Conservation (phyloP, 2,888 invertebrate species). For the Hyppa rectilinea region DNA sequence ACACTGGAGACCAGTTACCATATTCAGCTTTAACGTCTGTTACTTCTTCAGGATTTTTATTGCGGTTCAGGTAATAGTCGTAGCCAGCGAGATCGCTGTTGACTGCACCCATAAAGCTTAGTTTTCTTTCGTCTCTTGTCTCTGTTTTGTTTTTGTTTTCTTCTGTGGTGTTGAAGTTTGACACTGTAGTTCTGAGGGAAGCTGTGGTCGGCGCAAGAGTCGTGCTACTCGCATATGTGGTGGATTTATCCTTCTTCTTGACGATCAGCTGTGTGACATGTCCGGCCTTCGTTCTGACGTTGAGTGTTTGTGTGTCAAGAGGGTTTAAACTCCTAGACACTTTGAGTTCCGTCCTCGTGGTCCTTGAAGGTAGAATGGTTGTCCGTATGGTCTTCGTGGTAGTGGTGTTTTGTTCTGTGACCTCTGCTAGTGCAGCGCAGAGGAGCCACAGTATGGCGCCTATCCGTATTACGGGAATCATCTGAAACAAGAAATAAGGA, state of each 20-base stretch:
- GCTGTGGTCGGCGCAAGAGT: conserved; percentile 80
- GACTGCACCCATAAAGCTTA: conserved; percentile 80
- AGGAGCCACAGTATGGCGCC: conserved; percentile 82
- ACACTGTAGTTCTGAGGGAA: conserved; percentile 75
- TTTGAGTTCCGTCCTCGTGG: conserved; percentile 94
- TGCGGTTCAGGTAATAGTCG: conserved; percentile 87
- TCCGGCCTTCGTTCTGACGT: conserved; percentile 94
- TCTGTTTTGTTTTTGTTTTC: conserved; percentile 85
- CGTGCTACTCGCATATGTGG: conserved; percentile 73
- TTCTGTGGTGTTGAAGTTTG: conserved; percentile 74
- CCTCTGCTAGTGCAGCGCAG: conserved; percentile 77
- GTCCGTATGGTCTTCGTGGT: conserved; percentile 85
- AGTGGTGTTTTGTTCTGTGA: conserved; percentile 82
- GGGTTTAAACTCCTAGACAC: conserved; percentile 95
- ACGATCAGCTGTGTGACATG: conserved; percentile 94
- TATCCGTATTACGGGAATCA: conserved; percentile 87
- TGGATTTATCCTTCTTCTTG: conserved; percentile 92
- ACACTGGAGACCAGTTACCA: conserved; percentile 90
- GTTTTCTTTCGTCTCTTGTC: conserved; percentile 85
- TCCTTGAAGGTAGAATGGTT: conserved; percentile 89
- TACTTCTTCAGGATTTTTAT: conserved; percentile 84
- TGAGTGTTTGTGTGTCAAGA: conserved; percentile 94
- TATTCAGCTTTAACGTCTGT: conserved; percentile 88
- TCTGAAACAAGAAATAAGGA: conserved; percentile 80
- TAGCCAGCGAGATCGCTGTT: conserved; percentile 88